phyloP scores from a whole-genome alignment of 2,113 vertebrate genomes.

The Leucoraja erinaceus region DNA sequence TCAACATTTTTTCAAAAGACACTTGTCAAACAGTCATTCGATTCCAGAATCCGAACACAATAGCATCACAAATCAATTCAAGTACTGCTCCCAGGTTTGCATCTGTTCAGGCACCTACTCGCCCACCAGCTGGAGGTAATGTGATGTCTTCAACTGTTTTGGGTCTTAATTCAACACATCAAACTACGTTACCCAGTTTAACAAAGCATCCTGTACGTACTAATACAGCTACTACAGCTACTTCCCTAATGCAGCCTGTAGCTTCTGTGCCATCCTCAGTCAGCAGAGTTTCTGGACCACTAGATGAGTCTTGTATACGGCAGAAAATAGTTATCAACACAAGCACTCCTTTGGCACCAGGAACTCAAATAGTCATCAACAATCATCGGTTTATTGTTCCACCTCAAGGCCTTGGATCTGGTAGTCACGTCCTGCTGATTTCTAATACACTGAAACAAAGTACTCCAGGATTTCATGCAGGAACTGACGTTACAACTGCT shows the following conservation, averaged over 20 bases:
- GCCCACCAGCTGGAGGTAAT: slow-evolving; percentile 49
- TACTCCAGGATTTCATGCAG: slow-evolving; percentile 47
- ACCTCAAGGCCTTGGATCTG: slow-evolving; percentile 81
- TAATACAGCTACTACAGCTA: slow-evolving; percentile 42
- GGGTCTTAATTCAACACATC: not conserved
- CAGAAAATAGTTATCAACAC: slow-evolving; percentile 91
- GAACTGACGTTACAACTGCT: slow-evolving; percentile 46
- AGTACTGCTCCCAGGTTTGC: slow-evolving; percentile 50
- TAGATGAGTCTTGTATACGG: slow-evolving; percentile 62
- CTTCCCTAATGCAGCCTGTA: slow-evolving; percentile 47
- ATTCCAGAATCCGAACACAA: slow-evolving; percentile 52
- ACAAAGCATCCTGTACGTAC: slow-evolving; percentile 49
- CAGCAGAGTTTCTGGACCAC: slow-evolving; percentile 47
- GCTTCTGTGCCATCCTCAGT: slow-evolving; percentile 46
- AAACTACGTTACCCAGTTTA: slow-evolving; percentile 42
- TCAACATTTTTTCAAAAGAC: slow-evolving; percentile 55
- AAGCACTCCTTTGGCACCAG: slow-evolving; percentile 75
- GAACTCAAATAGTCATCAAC: slow-evolving; percentile 89
- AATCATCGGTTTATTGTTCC: slow-evolving; percentile 83
- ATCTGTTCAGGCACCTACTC: slow-evolving; percentile 44
- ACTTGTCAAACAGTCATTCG: slow-evolving; percentile 49
- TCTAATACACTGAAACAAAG: slow-evolving; percentile 64
- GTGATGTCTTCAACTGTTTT: slow-evolving; percentile 43
- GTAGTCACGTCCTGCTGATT: slow-evolving; percentile 83
- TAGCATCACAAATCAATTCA: slow-evolving; percentile 53